A percentile compares a stretch with the other conserved stretches of the same genome.
Conservation (phyloP, 2,113 vertebrate genomes). For the Saimiri boliviensis region DNA sequence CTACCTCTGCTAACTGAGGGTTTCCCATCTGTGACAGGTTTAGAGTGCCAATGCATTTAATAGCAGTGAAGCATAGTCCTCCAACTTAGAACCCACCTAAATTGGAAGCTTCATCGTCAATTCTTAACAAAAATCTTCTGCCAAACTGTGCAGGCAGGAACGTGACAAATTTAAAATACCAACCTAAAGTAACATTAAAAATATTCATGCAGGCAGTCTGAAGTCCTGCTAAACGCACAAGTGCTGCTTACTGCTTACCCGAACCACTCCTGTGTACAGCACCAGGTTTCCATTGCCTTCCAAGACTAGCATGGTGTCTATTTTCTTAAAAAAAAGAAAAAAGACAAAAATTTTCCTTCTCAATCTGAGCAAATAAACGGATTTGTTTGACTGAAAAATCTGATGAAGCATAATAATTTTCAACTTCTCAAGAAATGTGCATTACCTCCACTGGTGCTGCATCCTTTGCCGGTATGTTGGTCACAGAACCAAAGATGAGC, state of each 20-base stretch:
- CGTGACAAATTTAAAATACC: not conserved
- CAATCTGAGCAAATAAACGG: not conserved
- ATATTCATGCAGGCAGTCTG: not conserved
- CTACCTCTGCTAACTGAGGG: not conserved
- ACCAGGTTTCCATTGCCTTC: slow-evolving; percentile 95
- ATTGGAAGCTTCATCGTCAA: not conserved
- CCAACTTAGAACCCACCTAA: not conserved
- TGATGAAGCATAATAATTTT: not conserved
- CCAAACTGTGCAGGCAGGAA: not conserved
- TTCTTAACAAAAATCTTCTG: not conserved
- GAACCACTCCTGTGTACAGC: slow-evolving; percentile 94
- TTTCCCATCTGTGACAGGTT: not conserved
- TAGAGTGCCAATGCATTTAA: not conserved
- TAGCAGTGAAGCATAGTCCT: not conserved
- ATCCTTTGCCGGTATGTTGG: slow-evolving; percentile 94
- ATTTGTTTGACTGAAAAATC: not conserved
- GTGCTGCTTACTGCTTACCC: slow-evolving; percentile 82
- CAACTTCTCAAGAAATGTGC: not conserved
- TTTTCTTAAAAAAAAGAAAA: slow-evolving; percentile 84
- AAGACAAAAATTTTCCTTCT: not conserved
- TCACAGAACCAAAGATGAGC: slow-evolving; percentile 94
- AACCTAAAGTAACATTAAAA: not conserved
- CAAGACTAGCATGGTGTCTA: slow-evolving; percentile 93
- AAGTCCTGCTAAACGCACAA: not conserved
- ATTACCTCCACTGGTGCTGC: slow-evolving; percentile 93